Evolutionary conservation across 2,113 vertebrate species (phyloP).

Genomic region (Bettongia penicillata): DNA sequence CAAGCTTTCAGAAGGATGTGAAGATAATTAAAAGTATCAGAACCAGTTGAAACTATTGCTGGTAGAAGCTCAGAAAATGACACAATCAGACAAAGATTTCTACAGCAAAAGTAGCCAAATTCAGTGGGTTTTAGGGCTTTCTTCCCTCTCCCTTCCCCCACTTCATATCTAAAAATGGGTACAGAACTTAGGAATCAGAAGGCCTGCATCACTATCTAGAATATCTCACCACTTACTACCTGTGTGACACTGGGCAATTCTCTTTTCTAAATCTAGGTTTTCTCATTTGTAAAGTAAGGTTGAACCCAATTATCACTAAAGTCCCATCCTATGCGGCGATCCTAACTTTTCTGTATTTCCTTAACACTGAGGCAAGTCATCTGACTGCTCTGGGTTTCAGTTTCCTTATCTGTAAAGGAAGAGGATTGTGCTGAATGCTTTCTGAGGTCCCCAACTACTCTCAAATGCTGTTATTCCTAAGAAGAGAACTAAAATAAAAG

Average conservation of each 20-base stretch:
- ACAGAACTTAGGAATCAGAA: not conserved
- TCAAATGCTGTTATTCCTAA: slow-evolving; percentile 39
- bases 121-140: not conserved
- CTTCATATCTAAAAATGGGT: slow-evolving; percentile 28
- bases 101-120: not conserved
- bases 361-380: not conserved
- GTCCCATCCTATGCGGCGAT: not conserved
- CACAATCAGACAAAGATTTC: not conserved
- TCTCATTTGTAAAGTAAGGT: not conserved
- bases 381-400: not conserved
- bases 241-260: not conserved
- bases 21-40: slow-evolving; percentile 29
- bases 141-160: slow-evolving; percentile 15
- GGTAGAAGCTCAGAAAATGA: slow-evolving; percentile 2
- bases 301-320: not conserved
- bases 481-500: slow-evolving; percentile 11
- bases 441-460: not conserved
- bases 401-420: not conserved
- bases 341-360: not conserved
- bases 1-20: slow-evolving; percentile 26
- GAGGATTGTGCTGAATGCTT: not conserved
- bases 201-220: not conserved
- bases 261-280: not conserved
- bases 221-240: not conserved
- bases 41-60: too few species aligned